These are phyloP conservation scores for Solea senegalensis DNA, from an alignment of 2,113 vertebrate species.

Conservation along the genomic window DNA sequence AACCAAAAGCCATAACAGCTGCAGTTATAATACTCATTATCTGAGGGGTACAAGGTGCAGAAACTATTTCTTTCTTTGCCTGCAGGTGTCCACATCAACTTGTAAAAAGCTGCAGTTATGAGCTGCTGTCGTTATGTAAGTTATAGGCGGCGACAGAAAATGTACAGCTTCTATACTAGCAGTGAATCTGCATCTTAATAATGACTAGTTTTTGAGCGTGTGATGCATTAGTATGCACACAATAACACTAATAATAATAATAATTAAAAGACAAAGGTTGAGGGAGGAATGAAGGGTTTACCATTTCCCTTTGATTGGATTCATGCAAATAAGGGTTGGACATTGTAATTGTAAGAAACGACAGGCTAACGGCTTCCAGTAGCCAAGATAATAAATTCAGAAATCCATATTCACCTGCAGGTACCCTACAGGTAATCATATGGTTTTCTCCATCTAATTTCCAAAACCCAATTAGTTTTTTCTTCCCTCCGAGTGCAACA, in stretches of 20 bases:
- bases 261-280: constrained; percentile 1
- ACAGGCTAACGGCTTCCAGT: constrained; percentile 24
- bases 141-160: neutral
- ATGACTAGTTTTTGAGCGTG: neutral
- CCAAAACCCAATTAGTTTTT: constrained; percentile 41
- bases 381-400: constrained; percentile 22
- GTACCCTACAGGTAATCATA: constrained; percentile 33
- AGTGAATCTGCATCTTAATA: neutral
- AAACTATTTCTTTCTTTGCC: neutral
- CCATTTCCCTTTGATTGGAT: constrained; percentile 2
- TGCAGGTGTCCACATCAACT: neutral
- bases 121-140: neutral
- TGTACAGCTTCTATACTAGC: neutral
- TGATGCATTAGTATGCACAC: neutral
- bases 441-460: constrained; percentile 34
- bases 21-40: neutral
- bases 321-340: constrained; percentile 29
- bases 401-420: constrained; percentile 18
- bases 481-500: constrained; percentile 24
- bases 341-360: constrained; percentile 20
- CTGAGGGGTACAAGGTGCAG: neutral
- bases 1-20: neutral
- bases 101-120: neutral
- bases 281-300: neutral
- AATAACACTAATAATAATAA: constrained; percentile 13